Conservation (phyloP, 2,797 vertebrate species). For the Falco rusticolus region DNA sequence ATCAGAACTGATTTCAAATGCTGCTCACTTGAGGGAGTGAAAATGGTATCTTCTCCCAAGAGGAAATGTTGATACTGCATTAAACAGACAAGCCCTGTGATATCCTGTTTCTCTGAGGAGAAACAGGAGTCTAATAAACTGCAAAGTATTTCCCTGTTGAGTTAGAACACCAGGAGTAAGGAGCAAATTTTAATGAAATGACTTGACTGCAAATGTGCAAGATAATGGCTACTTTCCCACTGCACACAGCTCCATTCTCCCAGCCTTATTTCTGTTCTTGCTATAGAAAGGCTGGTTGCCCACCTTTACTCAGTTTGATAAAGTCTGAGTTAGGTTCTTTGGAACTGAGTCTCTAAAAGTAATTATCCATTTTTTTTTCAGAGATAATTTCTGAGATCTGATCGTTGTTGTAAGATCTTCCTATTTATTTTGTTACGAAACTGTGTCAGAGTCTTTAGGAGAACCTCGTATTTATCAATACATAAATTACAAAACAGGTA, state of each 20-base stretch:
- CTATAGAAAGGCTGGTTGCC: neutral
- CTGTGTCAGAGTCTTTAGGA: neutral
- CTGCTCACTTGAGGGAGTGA: constrained; percentile 60
- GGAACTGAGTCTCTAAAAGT: neutral
- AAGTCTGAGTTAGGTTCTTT: neutral
- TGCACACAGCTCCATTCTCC: neutral
- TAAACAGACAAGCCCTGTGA: constrained; percentile 60
- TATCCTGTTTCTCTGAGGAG: constrained; percentile 37
- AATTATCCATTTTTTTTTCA: neutral
- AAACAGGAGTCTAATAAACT: constrained; percentile 36
- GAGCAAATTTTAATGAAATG: constrained; percentile 40
- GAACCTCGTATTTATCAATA: neutral
- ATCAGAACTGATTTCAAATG: constrained; percentile 76
- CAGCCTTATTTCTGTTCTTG: neutral
- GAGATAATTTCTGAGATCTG: neutral
- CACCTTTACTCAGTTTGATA: neutral
- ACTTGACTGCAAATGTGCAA: neutral
- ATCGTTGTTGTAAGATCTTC: neutral
- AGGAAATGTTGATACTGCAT: constrained; percentile 42
- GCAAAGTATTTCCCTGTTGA: constrained; percentile 37
- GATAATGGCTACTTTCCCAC: constrained; percentile 5
- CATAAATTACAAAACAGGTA: neutral
- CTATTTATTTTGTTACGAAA: neutral
- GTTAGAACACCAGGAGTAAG: constrained; percentile 41
- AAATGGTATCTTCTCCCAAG: constrained; percentile 56